phyloP scores from a whole-genome alignment of 2,888 invertebrate species.

The Helicoverpa assulta region DNA sequence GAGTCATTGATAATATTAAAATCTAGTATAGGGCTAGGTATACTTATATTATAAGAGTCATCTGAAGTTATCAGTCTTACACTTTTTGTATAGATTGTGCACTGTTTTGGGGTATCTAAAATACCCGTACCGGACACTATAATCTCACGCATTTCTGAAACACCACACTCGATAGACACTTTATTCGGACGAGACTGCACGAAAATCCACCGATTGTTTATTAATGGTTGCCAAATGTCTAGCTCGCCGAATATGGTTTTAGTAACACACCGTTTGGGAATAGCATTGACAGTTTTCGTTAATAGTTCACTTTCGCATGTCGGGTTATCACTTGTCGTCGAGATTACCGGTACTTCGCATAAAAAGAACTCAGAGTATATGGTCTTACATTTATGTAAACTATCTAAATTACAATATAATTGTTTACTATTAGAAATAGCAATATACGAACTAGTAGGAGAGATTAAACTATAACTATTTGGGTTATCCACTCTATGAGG shows the following conservation, averaged over 20 bases:
- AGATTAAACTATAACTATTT: constrained; percentile 4
- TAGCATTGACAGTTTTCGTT: neutral
- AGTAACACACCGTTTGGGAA: neutral
- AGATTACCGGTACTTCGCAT: neutral
- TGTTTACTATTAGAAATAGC: neutral
- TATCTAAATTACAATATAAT: neutral
- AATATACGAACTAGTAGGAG: constrained; percentile 1
- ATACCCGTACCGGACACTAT: constrained; percentile 3
- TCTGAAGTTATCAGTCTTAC: neutral
- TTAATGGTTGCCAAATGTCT: constrained; percentile 3
- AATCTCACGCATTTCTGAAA: neutral
- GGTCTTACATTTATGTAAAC: too few species aligned
- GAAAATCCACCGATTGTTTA: constrained; percentile 8
- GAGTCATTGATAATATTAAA: neutral
- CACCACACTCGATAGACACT: neutral
- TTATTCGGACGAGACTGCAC: neutral
- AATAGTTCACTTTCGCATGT: constrained; percentile 10
- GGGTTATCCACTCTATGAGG: neutral
- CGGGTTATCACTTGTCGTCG: neutral
- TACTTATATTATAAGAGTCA: neutral
- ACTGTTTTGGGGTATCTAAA: neutral
- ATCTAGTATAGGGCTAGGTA: constrained; percentile 3
- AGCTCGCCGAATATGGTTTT: neutral
- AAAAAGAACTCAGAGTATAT: constrained; percentile 1
- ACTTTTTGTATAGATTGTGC: constrained; percentile 4